Evolutionary conservation across 1,140 invertebrate genomes (phyloP).

Genomic region (Bemisia tabaci): DNA sequence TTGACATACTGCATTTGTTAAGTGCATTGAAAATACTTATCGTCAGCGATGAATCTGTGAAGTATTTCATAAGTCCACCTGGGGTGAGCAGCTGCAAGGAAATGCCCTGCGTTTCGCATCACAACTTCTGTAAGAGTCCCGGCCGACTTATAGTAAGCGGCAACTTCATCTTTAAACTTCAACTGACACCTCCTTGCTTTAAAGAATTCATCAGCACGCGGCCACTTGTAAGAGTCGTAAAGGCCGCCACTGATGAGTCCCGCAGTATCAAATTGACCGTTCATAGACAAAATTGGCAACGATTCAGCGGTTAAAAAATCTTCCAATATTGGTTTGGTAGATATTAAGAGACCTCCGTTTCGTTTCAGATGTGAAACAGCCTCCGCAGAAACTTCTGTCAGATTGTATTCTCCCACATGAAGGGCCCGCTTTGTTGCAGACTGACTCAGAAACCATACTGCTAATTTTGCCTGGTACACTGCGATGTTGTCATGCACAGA

Average conservation of each 20-base stretch:
- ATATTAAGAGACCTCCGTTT: too few relatives aligned
- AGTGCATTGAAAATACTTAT: not conserved
- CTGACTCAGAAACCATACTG: too few relatives aligned
- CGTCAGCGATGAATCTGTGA: not conserved
- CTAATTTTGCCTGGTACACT: too few relatives aligned
- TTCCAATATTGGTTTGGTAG: slow-evolving; percentile 39
- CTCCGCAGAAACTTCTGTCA: not conserved
- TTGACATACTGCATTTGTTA: too few relatives aligned
- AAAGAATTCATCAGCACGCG: slow-evolving; percentile 34
- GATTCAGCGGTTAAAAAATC: slow-evolving; percentile 50
- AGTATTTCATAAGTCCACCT: not conserved
- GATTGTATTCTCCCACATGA: not conserved
- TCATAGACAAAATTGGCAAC: slow-evolving; percentile 45
- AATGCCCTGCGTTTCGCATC: not conserved
- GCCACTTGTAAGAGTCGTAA: not conserved
- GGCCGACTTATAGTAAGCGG: not conserved
- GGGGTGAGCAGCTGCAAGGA: not conserved
- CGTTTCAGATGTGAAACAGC: not conserved
- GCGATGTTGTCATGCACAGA: too few relatives aligned
- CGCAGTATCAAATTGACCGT: slow-evolving; percentile 45
- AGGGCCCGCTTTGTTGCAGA: slow-evolving; percentile 14
- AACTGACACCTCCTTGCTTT: slow-evolving; percentile 28
- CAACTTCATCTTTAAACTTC: not conserved
- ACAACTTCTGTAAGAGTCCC: not conserved
- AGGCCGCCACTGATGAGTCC: not conserved